Evolutionary conservation across 2,888 invertebrate species (phyloP).

Genomic region (Nesidiocoris tenuis): DNA sequence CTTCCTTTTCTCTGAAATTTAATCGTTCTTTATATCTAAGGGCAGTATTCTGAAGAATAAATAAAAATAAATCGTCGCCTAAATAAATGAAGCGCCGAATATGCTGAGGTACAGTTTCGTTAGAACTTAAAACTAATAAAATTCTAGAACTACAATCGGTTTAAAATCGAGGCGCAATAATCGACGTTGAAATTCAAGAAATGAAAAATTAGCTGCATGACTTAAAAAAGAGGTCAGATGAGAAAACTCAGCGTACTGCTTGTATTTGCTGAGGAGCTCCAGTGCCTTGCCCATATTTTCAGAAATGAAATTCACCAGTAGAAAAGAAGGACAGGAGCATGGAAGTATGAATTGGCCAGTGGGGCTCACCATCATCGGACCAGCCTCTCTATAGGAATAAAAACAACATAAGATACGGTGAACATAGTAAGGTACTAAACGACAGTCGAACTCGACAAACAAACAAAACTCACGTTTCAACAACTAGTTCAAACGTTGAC

Average conservation of each 20-base stretch:
- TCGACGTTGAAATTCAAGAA: no score
- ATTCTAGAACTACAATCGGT: no score
- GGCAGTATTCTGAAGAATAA: no score
- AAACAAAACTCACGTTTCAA: conserved; percentile 72
- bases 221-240: no score
- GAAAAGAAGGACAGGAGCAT: conserved; percentile 83
- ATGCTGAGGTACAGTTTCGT: no score
- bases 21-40: no score
- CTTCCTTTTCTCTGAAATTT: conserved; percentile 69
- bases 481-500: conserved; percentile 75
- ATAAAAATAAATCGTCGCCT: no score
- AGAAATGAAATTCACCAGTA: conserved; percentile 79
- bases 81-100: no score
- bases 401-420: no score
- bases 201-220: no score
- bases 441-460: neutral
- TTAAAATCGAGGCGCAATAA: no score
- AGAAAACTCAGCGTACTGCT: conserved; percentile 74
- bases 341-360: conserved; percentile 92
- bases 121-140: no score
- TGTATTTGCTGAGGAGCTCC: conserved; percentile 69
- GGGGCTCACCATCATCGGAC: conserved; percentile 89
- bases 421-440: neutral
- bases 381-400: conserved; percentile 73
- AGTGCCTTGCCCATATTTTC: conserved; percentile 74